Evolutionary conservation across 2,797 vertebrate genomes (phyloP), one percentile per base, ranked within the genome.

Genomic region (Molossus alvarezi): DNA sequence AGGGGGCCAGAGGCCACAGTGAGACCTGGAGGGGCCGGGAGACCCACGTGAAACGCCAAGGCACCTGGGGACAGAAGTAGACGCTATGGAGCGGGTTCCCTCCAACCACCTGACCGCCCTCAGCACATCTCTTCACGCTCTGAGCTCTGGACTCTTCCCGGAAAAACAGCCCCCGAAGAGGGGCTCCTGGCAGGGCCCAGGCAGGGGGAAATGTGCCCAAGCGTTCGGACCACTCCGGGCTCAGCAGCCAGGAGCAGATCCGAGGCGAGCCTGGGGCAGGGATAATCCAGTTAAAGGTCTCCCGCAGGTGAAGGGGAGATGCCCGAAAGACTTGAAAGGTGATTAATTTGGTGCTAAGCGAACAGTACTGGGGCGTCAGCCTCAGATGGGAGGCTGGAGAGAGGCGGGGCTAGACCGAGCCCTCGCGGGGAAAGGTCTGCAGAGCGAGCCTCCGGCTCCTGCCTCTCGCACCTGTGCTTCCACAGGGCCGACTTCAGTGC

Each of bases 21-120:
- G 37, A 27, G 48, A 71, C 2, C 0, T 0, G 9, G 29, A 6
- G 0, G 6, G 33, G 5, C 64, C 0, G 1, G 17, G 37, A 27
- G 53, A 48, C 33, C 0, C 4, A 2, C 33, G 20, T 0, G 9
- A 60, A 27, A 64, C 27, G 4, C 6, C 9, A 8, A 0, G 9
- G 64, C 1, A 3, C 72, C 62, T 0, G 2, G 15, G 25, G 25
- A 37, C 3, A 10, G 25, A 5, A 6, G 71, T 6, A 1, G 41
- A 21, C 33, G 8, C 25, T 23, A 65, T 4, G n/a, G 41, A 1
- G 3, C 9, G 6, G 0, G 4, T 1, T 27, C 7, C 60, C 62
- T 23, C 65, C 0, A 10, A 9, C 8, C 15, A 5, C 5, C 62
- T 3, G 41, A 53, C 65, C 33, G 1, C 41, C 57, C n/a, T 4